phyloP scores from a whole-genome alignment of 1,140 invertebrate species.

The Nylanderia fulva region DNA sequence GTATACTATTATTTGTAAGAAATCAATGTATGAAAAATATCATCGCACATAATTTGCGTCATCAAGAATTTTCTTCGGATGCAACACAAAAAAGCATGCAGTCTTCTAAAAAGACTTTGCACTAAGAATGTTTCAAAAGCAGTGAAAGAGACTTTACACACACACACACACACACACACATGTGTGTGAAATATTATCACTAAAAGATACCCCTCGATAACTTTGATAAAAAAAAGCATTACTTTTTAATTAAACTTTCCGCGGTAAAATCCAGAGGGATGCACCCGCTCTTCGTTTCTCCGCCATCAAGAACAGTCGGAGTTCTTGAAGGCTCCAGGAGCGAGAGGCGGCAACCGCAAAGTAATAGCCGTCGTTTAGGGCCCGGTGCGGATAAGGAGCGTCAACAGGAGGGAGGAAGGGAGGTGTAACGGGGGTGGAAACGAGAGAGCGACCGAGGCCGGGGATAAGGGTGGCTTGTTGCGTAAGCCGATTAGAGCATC shows the following conservation, averaged over 20 bases:
- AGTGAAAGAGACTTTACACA: no score
- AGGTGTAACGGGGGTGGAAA: slow-evolving; percentile 49
- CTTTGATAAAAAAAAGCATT: not conserved
- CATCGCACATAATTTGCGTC: no score
- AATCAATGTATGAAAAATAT: no score
- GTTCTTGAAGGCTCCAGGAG: slow-evolving; percentile 42
- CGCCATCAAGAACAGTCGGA: not conserved
- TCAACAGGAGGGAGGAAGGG: not conserved
- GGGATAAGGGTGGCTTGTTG: slow-evolving; percentile 77
- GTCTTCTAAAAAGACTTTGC: no score
- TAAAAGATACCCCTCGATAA: no score
- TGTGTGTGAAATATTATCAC: no score
- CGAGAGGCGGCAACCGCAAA: slow-evolving; percentile 68
- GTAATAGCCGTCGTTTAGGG: slow-evolving; percentile 71
- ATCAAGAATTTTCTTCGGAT: no score
- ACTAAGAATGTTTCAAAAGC: no score
- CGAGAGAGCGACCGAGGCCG: slow-evolving; percentile 58
- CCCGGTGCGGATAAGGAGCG: slow-evolving; percentile 27
- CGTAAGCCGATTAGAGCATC: slow-evolving; percentile 85
- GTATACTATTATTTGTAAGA: no score
- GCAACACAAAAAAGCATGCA: no score
- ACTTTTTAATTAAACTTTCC: slow-evolving; percentile 33
- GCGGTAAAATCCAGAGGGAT: not conserved
- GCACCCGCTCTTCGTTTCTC: not conserved
- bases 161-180: no score